These are phyloP conservation scores for Sardina pilchardus DNA, from an alignment of 2,113 vertebrate genomes.

Conservation along the genomic window DNA sequence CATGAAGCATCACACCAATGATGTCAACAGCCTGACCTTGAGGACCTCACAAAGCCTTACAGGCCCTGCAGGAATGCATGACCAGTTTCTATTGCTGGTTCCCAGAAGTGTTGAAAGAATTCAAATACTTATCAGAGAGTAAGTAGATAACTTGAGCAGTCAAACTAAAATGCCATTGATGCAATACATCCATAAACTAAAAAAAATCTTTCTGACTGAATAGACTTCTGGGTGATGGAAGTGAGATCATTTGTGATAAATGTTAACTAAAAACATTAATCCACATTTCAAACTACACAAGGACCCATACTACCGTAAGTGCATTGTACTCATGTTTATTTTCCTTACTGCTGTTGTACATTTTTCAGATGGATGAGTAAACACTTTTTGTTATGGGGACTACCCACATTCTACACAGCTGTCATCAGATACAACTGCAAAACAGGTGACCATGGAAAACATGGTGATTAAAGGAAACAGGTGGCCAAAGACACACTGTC, in stretches of 20 bases:
- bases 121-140: not conserved
- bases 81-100: not conserved
- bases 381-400: not conserved
- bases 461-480: not conserved
- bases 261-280: not conserved
- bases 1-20: not conserved
- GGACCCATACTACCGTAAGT: not conserved
- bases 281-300: not conserved
- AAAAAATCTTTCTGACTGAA: not conserved
- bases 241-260: too few species aligned
- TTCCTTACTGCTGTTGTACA: too few species aligned
- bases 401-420: not conserved
- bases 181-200: too few species aligned
- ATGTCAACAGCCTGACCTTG: not conserved
- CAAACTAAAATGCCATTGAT: not conserved
- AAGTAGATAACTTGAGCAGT: too few species aligned
- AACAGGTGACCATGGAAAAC: not conserved
- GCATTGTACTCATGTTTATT: too few species aligned
- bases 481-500: not conserved
- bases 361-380: not conserved
- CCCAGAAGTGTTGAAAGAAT: not conserved
- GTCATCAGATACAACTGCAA: slow-evolving; percentile 4
- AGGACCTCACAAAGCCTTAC: not conserved
- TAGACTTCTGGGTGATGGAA: not conserved
- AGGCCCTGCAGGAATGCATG: not conserved